Conservation (phyloP, 2,797 vertebrate genomes). For the Petrocephalus schoutedeni region DNA sequence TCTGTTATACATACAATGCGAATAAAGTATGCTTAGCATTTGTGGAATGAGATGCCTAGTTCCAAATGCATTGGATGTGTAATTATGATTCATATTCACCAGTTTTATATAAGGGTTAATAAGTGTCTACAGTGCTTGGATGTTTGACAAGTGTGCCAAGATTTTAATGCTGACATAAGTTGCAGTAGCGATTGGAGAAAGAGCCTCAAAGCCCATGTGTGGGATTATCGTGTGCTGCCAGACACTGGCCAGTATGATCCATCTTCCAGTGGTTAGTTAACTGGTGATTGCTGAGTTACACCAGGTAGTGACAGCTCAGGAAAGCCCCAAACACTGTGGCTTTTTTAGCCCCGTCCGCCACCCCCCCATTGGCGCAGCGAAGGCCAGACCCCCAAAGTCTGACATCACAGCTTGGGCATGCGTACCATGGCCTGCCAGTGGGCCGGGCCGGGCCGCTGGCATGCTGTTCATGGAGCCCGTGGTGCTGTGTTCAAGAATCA, state of each 20-base stretch:
- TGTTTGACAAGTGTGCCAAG: neutral
- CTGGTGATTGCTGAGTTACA: neutral
- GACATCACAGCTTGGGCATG: neutral
- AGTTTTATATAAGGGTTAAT: neutral
- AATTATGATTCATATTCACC: neutral
- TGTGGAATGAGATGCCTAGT: neutral
- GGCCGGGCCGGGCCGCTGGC: neutral
- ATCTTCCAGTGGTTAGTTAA: neutral
- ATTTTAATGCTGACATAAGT: neutral
- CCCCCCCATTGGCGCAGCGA: neutral
- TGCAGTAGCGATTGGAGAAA: neutral
- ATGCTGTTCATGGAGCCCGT: neutral
- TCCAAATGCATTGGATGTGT: neutral
- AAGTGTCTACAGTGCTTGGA: neutral
- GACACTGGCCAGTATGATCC: neutral
- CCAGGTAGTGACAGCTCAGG: neutral
- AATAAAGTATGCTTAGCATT: neutral
- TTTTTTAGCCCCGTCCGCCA: neutral
- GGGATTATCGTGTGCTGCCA: neutral
- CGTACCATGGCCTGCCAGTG: neutral
- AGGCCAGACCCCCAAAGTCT: neutral
- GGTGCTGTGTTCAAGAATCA: conserved; percentile 21
- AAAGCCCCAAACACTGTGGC: neutral
- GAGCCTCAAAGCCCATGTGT: neutral
- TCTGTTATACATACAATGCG: neutral